Base-by-base conservation (phyloP, 2,888 invertebrate species). In the Plebejus anna region DNA sequence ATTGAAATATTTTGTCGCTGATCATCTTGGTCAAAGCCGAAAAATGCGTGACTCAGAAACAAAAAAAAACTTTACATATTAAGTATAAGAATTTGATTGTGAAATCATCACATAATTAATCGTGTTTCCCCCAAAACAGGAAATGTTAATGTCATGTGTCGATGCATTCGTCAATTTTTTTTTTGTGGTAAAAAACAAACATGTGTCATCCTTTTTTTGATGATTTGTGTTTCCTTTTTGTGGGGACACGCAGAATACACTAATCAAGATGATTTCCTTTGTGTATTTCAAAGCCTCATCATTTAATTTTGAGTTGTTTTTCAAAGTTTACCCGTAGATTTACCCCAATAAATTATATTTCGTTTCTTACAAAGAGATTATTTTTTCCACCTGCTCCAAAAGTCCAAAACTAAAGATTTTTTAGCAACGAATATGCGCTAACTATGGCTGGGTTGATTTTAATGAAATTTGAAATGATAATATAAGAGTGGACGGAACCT, bases 161-260 rank as follows among this genome's bases (percentile, higher is more conserved):
- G 36, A 4, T 66, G 66, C 32, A 66, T 28, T 28, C 28, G 22
- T 66, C 32, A 5, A 22, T 66, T 36, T 16, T 66, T 66, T 66
- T 11, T 66, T 22, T 22, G 22, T 66, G 4, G 55, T 55, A 16
- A 55, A 32, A 66, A 66, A 13, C 22, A 28, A 11, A 11, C 61
- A 61, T 28, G 11, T 32, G 32, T 66, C 32, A 66, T 66, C 66
- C 66, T 32, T 28, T 66, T 66, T 66, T 66, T 66, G 11, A 66
- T 66, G 61, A 28, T 66, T 66, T 66, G 61, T 32, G 59, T 66
- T 66, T 66, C 61, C 61, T 66, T 66, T 66, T 32, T 28, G 61
- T 66, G 61, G 9, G 28, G 28, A 32, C 61, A 32, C 28, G 32
- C 61, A 66, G 13, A 28, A 32, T 66, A 66, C 61, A 32, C 32